Conservation (phyloP, 2,113 vertebrate genomes). For the Hystrix brachyura region DNA sequence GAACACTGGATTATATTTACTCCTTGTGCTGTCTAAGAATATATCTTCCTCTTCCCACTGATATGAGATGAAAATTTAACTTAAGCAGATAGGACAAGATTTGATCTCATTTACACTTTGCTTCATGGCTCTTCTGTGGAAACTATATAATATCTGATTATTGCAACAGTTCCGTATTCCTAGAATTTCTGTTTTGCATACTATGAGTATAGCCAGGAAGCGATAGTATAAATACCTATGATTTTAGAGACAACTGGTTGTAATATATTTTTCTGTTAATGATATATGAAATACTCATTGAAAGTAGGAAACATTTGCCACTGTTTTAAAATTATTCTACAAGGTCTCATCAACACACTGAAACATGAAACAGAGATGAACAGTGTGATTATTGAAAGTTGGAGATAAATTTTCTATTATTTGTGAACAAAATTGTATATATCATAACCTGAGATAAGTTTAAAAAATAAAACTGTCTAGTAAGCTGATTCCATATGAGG, state of each 20-base stretch:
- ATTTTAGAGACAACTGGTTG: not conserved
- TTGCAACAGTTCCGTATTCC: not conserved
- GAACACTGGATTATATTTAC: slow-evolving; percentile 44
- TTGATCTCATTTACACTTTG: slow-evolving; percentile 1
- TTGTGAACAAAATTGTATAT: not conserved
- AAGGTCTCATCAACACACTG: not conserved
- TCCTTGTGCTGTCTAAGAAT: not conserved
- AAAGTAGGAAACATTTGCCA: not conserved
- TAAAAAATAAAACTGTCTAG: slow-evolving; percentile 32
- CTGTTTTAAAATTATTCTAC: not conserved
- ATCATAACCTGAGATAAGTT: slow-evolving; percentile 26
- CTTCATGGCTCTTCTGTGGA: slow-evolving; percentile 17
- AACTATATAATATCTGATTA: slow-evolving; percentile 26
- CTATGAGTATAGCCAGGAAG: not conserved
- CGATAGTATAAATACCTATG: slow-evolving; percentile 7
- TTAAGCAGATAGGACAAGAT: slow-evolving; percentile 32
- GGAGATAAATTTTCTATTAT: slow-evolving; percentile 37
- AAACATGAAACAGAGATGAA: slow-evolving; percentile 22
- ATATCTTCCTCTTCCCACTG: not conserved
- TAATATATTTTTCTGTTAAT: not conserved
- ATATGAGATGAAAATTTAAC: slow-evolving; percentile 17
- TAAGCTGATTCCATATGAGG: not conserved
- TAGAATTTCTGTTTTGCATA: slow-evolving; percentile 18
- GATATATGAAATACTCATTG: not conserved
- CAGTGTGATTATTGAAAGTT: not conserved